Evolutionary conservation across 2,888 invertebrate genomes (phyloP).

Genomic region (Tanypteryx hageni): DNA sequence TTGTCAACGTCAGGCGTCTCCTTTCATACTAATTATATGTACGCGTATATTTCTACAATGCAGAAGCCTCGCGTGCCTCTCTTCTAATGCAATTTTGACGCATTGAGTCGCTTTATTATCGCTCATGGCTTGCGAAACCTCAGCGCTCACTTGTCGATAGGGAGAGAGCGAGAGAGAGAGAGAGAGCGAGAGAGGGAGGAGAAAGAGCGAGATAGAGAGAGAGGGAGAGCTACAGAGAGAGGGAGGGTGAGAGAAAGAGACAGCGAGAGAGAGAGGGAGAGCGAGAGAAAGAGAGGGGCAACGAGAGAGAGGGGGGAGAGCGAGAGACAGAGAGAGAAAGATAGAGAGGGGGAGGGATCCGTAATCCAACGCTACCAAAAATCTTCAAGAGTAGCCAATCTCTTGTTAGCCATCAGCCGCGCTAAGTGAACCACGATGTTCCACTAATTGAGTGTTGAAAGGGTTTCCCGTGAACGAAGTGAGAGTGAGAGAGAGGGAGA

Average conservation of each 20-base stretch:
- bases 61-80: too few species aligned
- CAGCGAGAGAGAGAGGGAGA: too few species aligned
- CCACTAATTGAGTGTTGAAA: constrained; percentile 58
- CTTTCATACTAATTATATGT: too few species aligned
- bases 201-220: not conserved
- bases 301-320: not conserved
- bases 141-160: too few species aligned
- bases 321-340: not conserved
- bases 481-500: not conserved
- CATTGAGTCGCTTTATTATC: too few species aligned
- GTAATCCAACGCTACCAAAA: constrained; percentile 23
- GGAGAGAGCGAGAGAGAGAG: not conserved
- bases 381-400: not conserved
- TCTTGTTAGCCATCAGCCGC: constrained; percentile 23
- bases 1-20: too few species aligned
- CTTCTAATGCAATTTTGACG: too few species aligned
- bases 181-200: not conserved
- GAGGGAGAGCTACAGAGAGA: not conserved
- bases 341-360: not conserved
- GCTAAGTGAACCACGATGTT: constrained; percentile 57
- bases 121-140: too few species aligned
- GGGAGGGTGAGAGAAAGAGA: too few species aligned
- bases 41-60: too few species aligned
- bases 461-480: not conserved
- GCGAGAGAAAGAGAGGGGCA: too few species aligned